A percentile compares a stretch with the other conserved stretches of the same genome.
phyloP scores from a whole-genome alignment of 2,888 invertebrate genomes.

The Eupeodes latifasciatus region DNA sequence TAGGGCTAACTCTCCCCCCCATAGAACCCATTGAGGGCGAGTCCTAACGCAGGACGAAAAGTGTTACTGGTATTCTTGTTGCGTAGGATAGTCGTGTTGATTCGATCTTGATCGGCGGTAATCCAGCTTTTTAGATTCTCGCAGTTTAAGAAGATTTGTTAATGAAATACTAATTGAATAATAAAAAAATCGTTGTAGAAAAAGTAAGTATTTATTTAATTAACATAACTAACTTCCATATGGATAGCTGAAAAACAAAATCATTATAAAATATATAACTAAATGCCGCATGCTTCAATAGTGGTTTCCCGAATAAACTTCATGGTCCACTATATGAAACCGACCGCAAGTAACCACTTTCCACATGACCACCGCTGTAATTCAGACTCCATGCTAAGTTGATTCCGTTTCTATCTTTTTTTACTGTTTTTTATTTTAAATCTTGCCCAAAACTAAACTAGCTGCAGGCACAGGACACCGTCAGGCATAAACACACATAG shows the following conservation, averaged over 20 bases:
- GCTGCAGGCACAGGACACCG: slow-evolving; percentile 9
- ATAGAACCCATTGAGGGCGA: no score
- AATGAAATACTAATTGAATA: no score
- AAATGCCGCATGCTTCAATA: slow-evolving; percentile 5
- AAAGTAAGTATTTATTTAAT: no score
- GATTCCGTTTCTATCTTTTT: slow-evolving; percentile 42
- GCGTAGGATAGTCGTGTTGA: no score
- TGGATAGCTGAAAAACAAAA: background rate
- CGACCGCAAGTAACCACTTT: slow-evolving; percentile 69
- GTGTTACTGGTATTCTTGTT: no score
- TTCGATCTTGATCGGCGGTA: no score
- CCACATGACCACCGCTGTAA: slow-evolving; percentile 70
- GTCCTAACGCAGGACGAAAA: no score
- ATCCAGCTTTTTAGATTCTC: no score
- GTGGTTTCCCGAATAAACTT: slow-evolving; percentile 34
- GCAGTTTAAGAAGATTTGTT: no score
- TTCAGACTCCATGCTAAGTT: slow-evolving; percentile 68
- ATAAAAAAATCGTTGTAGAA: no score
- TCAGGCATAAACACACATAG: slow-evolving; percentile 13
- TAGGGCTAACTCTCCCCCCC: no score
- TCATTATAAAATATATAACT: background rate
- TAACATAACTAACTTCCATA: no score
- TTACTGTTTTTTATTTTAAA: slow-evolving; percentile 21
- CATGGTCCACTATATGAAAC: slow-evolving; percentile 48
- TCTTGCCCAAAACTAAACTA: slow-evolving; percentile 40